Percentiles rank a stretch among this genome's conserved stretches.
phyloP scores from a whole-genome alignment of 2,888 invertebrate genomes.

The Aelia acuminata region DNA sequence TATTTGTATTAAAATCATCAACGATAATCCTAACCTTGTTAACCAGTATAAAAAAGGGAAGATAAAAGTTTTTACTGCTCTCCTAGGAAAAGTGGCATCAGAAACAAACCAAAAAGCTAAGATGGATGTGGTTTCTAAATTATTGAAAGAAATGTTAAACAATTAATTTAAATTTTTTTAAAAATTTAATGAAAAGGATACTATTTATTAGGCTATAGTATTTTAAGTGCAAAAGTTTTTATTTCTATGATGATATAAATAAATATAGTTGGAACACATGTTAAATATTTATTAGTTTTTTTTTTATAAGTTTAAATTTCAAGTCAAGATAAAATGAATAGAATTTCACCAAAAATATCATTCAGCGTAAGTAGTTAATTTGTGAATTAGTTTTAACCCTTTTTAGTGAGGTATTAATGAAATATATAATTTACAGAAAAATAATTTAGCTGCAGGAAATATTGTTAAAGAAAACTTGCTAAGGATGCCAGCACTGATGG shows the following conservation, averaged over 20 bases:
- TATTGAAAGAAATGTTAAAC: constrained; percentile 65
- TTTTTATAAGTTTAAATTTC: constrained; percentile 39
- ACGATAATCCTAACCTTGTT: constrained; percentile 78
- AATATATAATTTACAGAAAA: constrained; percentile 16
- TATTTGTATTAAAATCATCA: constrained; percentile 76
- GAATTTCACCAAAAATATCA: background rate
- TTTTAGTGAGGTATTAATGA: background rate
- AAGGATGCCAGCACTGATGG: constrained; percentile 28
- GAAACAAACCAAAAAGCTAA: constrained; percentile 77
- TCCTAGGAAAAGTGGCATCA: constrained; percentile 76
- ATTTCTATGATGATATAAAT: background rate
- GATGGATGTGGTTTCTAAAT: constrained; percentile 68
- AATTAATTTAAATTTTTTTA: background rate
- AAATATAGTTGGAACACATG: background rate
- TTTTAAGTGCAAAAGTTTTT: background rate
- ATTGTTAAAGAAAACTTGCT: background rate
- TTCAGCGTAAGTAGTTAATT: background rate
- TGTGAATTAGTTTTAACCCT: background rate
- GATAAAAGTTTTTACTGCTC: constrained; percentile 77
- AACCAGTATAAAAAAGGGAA: constrained; percentile 80
- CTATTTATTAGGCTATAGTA: background rate
- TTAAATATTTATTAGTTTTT: background rate
- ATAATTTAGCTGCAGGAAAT: constrained; percentile 26
- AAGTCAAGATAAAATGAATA: constrained; percentile 27
- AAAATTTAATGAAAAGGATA: background rate